A percentile compares a stretch with the other conserved stretches of the same genome.
phyloP scores from a whole-genome alignment of 2,888 invertebrate genomes.

The Nipponacmea schrenckii region DNA sequence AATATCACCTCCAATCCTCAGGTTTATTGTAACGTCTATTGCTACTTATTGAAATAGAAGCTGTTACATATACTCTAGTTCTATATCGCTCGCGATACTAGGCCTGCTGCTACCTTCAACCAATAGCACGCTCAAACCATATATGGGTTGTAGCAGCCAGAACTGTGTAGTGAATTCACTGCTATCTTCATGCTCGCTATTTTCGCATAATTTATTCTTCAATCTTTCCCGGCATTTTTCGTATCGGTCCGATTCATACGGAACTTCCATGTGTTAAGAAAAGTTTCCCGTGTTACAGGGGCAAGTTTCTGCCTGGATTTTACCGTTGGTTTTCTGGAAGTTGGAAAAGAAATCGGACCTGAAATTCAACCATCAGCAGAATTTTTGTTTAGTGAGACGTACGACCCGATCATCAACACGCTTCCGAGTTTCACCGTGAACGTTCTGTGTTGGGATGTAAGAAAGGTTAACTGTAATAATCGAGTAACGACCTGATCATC shows the following conservation, averaged over 20 bases:
- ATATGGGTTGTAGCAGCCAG: slow-evolving; percentile 43
- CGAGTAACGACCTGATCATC: no score
- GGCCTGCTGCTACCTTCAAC: slow-evolving; percentile 13
- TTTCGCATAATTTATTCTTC: slow-evolving; percentile 61
- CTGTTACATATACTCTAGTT: no score
- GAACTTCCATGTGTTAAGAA: slow-evolving; percentile 30
- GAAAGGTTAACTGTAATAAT: no score
- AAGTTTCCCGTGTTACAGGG: no score
- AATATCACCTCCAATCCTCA: no score
- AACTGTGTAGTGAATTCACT: background rate
- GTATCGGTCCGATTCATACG: slow-evolving; percentile 33
- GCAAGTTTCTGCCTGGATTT: no score
- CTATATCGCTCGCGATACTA: no score
- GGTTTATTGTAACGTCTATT: no score
- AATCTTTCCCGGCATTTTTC: slow-evolving; percentile 33
- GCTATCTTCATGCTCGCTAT: slow-evolving; percentile 36
- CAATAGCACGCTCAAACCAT: slow-evolving; percentile 43
- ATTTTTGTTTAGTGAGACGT: slow-evolving; percentile 12
- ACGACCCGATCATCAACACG: background rate
- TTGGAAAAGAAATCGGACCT: background rate
- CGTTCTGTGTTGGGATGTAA: no score
- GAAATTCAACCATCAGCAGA: slow-evolving; percentile 10
- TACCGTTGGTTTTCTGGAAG: no score
- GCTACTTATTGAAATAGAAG: no score
- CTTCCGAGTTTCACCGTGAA: no score